Base-by-base conservation (phyloP, 2,888 invertebrate species). In the Osedax fenrisi region DNA sequence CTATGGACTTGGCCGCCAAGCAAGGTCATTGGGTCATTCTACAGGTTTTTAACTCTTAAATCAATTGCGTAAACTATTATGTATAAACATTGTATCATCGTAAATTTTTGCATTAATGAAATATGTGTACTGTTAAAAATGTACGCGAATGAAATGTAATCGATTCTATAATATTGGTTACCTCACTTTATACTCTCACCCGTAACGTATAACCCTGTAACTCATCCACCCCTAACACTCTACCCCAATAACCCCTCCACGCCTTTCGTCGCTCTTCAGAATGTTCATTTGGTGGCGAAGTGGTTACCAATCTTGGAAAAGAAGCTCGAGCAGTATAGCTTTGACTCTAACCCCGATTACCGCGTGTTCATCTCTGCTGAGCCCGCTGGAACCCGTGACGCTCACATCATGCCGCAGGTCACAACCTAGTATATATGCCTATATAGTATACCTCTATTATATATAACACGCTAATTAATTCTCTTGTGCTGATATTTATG, bases 1-100 rank as follows among this genome's bases (percentile, higher is more conserved):
- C 95, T 0, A 91, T 96, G 90, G 93, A 94, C 81, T 87, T 89
- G 73, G 91, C 92, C 0, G 89, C 93, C 0, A 88, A 88, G 81
- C 88, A 90, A 77, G 96, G 96, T 0, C 94, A 96, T 83, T 96
- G 96, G 96, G 95, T 95, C 1, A 90, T 95, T 3, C 86, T 96
- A 73, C 95, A 90, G 88, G 89, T 89, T 41, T 41, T 5, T 17
- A 41, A 41, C n/a, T n/a, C n/a, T n/a, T n/a, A n/a, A n/a, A n/a
- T n/a, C n/a, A n/a, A n/a, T n/a, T n/a, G n/a, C n/a, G 77, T 17
- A 56, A 56, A 17, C 56, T 56, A 17, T 10, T 17, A 56, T 56
- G 13, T 56, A 17, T 56, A 56, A 56, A 56, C 17, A 17, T 56
- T 56, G 56, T 56, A n/a, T n/a, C n/a, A n/a, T n/a, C n/a, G n/a